Evolutionary conservation across 2,797 vertebrate genomes (phyloP).

Genomic region (Prionace glauca): DNA sequence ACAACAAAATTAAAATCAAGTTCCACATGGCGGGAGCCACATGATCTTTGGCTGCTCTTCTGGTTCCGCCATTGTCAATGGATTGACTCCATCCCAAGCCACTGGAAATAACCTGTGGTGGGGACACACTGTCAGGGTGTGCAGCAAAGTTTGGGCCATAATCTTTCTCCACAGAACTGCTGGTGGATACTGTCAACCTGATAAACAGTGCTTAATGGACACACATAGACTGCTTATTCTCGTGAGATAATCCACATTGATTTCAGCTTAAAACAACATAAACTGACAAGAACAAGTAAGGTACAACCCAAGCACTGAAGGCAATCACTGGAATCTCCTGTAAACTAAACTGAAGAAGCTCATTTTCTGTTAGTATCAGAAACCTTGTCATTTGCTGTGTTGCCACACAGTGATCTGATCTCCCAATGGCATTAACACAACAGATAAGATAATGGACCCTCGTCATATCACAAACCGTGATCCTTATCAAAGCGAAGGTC

Average conservation of each 20-base stretch:
- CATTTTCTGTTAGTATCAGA: neutral
- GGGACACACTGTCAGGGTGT: too few species aligned
- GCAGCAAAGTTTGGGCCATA: too few species aligned
- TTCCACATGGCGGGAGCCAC: too few species aligned
- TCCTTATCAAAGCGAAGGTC: neutral
- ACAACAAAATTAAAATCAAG: neutral
- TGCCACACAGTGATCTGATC: constrained; percentile 21
- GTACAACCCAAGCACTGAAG: neutral
- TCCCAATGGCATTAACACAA: constrained; percentile 5
- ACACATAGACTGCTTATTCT: neutral
- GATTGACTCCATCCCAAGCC: too few species aligned
- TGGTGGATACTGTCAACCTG: neutral
- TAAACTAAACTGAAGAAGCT: neutral
- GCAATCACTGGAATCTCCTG: neutral
- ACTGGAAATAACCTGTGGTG: too few species aligned
- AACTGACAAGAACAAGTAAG: neutral
- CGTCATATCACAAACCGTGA: neutral
- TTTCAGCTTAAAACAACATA: neutral
- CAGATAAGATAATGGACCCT: constrained; percentile 18
- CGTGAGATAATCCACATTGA: neutral
- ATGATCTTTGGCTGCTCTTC: too few species aligned
- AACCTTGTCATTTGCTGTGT: neutral
- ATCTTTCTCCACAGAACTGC: neutral
- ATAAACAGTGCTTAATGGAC: neutral
- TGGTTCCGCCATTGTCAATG: too few species aligned